These are phyloP conservation scores for Lordiphosa andalusiaca DNA, from an alignment of 2,888 invertebrate genomes.

Conservation along the genomic window DNA sequence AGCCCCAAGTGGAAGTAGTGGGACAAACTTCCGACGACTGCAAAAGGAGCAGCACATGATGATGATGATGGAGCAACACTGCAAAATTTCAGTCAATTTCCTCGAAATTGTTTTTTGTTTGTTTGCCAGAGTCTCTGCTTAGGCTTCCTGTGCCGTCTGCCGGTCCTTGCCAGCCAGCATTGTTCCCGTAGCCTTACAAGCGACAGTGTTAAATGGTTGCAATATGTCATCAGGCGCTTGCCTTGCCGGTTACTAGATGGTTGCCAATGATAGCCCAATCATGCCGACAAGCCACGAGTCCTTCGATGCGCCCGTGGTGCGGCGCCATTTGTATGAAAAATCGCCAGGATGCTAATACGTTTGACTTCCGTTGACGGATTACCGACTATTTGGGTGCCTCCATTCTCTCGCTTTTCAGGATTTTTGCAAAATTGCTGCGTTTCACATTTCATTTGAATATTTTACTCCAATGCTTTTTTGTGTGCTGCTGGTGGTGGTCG, in stretches of 20 bases:
- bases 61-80: constrained; percentile 71
- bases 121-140: constrained; percentile 56
- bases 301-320: constrained; percentile 42
- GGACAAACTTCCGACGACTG: constrained; percentile 48
- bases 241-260: constrained; percentile 54
- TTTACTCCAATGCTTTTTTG: constrained; percentile 55
- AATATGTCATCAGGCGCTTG: constrained; percentile 77
- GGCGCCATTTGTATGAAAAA: constrained; percentile 78
- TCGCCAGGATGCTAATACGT: constrained; percentile 79
- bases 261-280: constrained; percentile 68
- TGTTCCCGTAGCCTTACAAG: constrained; percentile 52
- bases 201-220: constrained; percentile 79
- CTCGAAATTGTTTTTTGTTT: constrained; percentile 73
- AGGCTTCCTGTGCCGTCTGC: constrained; percentile 49
- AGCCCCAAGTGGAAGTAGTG: constrained; percentile 56
- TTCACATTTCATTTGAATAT: constrained; percentile 76
- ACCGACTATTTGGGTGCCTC: constrained; percentile 65
- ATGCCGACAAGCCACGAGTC: constrained; percentile 46
- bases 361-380: constrained; percentile 80
- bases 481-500: constrained; percentile 8
- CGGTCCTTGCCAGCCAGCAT: constrained; percentile 41
- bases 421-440: constrained; percentile 60
- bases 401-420: constrained; percentile 17
- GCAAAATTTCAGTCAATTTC: constrained; percentile 75
- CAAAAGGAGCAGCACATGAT: constrained; percentile 34